Evolutionary conservation across 2,113 vertebrate genomes (phyloP), one percentile per base, ranked within the genome.

Genomic region (Cyanoderma ruficeps): DNA sequence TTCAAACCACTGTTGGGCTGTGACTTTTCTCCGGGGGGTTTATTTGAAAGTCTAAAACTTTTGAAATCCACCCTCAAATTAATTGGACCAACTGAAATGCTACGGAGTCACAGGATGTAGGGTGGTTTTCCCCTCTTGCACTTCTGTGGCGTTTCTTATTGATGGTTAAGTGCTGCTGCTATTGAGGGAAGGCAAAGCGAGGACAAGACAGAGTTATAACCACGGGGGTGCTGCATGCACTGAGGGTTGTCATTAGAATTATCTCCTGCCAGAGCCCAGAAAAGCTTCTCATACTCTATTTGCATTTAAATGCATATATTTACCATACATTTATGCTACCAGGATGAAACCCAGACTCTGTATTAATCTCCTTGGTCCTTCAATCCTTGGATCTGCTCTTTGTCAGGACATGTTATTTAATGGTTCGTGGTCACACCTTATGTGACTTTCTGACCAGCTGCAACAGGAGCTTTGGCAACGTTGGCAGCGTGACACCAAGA

Each of bases 361-460:
- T 30, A 33, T 70, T 86, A 2, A 42, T 83, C 69, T 60, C 25
- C 24, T 82, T 55, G 30, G 35, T 67, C 83, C 87, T 61, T 76
- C 79, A 69, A 35, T 76, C 57, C 67, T 80, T 30, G 3, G 28
- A 55, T 77, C 85, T 90, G 88, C 42, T 90, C 46, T 72, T 92
- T 92, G 55, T 90, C 92, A 74, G 16, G 24, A 52, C 2, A 0
- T 13, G 18, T 72, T 60, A 31, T 44, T 79, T 35, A 57, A 53
- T 33, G 70, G 33, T 57, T 53, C 1, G 0, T 50, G 39, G 53
- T 65, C 78, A 65, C 15, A 8, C 2, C 8, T 85, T 46, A 31
- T 65, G 71, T 83, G 63, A 35, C 67, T 83, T 83, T 49, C 63
- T 83, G 79, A 61, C 67, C 87, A 37, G 88, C 83, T 88, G 14